phyloP scores from a whole-genome alignment of 2,888 invertebrate species.

The Cheiracanthium punctorium region DNA sequence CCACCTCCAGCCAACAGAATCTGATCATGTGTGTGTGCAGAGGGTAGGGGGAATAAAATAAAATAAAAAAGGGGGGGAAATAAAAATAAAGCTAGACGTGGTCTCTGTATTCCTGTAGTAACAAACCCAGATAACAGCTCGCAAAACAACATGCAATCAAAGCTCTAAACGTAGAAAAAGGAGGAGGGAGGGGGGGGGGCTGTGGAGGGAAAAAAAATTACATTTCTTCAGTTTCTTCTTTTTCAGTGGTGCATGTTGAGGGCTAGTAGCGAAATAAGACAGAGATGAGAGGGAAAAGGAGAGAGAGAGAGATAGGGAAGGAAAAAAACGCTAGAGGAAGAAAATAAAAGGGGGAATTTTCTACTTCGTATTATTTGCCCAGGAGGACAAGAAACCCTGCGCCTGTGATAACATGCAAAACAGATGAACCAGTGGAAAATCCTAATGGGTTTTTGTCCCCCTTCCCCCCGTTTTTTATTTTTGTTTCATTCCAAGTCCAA shows the following conservation, averaged over 20 bases:
- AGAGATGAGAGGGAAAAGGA: conserved; percentile 28
- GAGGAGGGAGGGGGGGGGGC: neutral
- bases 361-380: conserved; percentile 58
- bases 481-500: conserved; percentile 34
- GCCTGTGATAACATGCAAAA: conserved; percentile 66
- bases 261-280: conserved; percentile 51
- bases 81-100: conserved; percentile 7
- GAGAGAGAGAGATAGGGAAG: conserved; percentile 1
- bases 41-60: neutral
- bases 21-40: no score
- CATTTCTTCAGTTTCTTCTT: conserved; percentile 36
- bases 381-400: conserved; percentile 53
- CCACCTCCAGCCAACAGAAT: neutral
- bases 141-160: conserved; percentile 52
- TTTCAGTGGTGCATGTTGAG: conserved; percentile 44
- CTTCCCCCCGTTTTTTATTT: neutral
- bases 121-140: conserved; percentile 15
- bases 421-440: conserved; percentile 67
- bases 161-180: conserved; percentile 40
- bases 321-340: neutral
- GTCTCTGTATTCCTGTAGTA: neutral
- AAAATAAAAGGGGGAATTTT: conserved; percentile 14
- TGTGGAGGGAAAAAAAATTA: neutral
- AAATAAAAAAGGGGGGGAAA: neutral
- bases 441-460: conserved; percentile 59